These are phyloP conservation scores for Furcula furcula DNA, from an alignment of 2,888 invertebrate genomes.

Conservation along the genomic window DNA sequence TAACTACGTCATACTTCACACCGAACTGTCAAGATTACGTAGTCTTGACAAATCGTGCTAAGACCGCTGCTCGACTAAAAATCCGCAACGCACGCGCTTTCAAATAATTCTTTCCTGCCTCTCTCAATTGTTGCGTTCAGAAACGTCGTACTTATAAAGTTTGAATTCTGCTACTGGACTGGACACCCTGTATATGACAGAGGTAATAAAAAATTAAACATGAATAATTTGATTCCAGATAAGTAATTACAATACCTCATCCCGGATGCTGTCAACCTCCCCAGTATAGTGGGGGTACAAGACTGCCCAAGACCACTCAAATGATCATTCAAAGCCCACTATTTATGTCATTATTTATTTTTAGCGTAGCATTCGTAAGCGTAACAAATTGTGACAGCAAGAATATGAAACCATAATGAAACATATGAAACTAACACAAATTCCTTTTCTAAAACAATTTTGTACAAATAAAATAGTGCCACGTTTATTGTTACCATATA, in stretches of 20 bases:
- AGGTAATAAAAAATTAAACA: too few relatives aligned
- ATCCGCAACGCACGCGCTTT: too few relatives aligned
- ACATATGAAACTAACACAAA: slow-evolving; percentile 13
- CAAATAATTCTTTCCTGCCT: too few relatives aligned
- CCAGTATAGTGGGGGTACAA: slow-evolving; percentile 42
- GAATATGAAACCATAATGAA: slow-evolving; percentile 32
- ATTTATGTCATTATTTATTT: slow-evolving; percentile 66
- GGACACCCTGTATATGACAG: too few relatives aligned
- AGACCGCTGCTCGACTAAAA: too few relatives aligned
- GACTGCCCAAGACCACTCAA: slow-evolving; percentile 9
- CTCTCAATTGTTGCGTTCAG: too few relatives aligned
- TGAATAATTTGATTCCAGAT: slow-evolving; percentile 37
- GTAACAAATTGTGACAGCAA: slow-evolving; percentile 40
- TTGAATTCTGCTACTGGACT: too few relatives aligned
- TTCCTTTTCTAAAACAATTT: slow-evolving; percentile 16
- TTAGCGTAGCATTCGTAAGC: slow-evolving; percentile 50
- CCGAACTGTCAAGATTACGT: too few relatives aligned
- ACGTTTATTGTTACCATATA: slow-evolving; percentile 36
- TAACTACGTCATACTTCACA: too few relatives aligned
- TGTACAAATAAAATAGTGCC: slow-evolving; percentile 49
- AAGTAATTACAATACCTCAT: slow-evolving; percentile 34
- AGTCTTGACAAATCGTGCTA: too few relatives aligned
- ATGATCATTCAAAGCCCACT: slow-evolving; percentile 45
- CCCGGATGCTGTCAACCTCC: slow-evolving; percentile 53
- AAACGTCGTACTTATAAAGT: too few relatives aligned